These are phyloP conservation scores for Anser brachyrhynchus DNA, from an alignment of 2,113 vertebrate species.

Conservation along the genomic window DNA sequence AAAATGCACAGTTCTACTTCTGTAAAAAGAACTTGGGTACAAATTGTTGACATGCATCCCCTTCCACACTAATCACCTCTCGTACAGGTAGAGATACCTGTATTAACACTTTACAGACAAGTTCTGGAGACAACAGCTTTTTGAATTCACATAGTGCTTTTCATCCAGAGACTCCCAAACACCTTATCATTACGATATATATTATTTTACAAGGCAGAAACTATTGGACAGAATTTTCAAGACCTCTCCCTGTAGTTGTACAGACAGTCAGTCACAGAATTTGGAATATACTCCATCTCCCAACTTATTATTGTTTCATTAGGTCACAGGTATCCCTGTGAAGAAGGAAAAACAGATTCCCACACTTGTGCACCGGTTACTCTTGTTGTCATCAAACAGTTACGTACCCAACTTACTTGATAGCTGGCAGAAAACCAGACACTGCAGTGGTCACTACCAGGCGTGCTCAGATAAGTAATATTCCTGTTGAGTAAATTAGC, in stretches of 20 bases:
- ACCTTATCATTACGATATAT: not conserved
- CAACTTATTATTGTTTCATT: not conserved
- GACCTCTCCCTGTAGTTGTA: not conserved
- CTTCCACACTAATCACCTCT: not conserved
- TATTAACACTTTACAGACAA: not conserved
- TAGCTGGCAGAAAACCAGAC: not conserved
- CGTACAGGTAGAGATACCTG: not conserved
- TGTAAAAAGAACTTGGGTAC: not conserved
- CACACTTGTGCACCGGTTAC: not conserved
- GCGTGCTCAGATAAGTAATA: constrained; percentile 1
- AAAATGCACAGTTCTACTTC: not conserved
- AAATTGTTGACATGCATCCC: not conserved
- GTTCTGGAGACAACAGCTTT: not conserved
- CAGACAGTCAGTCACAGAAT: not conserved
- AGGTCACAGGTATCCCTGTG: not conserved
- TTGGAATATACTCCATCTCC: not conserved
- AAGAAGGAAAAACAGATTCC: not conserved
- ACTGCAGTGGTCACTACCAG: not conserved
- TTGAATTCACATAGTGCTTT: not conserved
- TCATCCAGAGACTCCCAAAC: not conserved
- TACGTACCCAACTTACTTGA: not conserved
- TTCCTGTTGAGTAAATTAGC: constrained; percentile 43
- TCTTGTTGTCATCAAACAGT: not conserved
- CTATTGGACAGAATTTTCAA: not conserved
- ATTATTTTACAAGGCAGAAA: not conserved